Evolutionary conservation across 2,888 invertebrate species (phyloP), one percentile per base, ranked within the genome.

Genomic region (Rotaria socialis): DNA sequence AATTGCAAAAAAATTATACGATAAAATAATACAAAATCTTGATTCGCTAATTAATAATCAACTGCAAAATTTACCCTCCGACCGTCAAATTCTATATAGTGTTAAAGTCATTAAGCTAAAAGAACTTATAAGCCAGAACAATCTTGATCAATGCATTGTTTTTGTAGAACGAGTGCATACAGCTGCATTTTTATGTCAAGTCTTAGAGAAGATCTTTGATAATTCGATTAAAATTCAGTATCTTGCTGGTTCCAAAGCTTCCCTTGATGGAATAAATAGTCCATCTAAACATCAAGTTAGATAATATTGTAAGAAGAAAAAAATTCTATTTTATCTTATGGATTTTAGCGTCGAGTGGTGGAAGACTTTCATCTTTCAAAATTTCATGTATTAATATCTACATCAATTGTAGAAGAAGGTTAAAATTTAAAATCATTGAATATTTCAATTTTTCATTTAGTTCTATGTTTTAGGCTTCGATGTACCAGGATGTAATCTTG

Each of bases 341-440:
- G 4, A 11, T 67, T 85, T 85, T 55, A 86, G 86, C 56, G 85
- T 55, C 35, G 85, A 75, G 35, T 60, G 8, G 24, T 86, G n/a
- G 35, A 35, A 85, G 55, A 60, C 35, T 86, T 86, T 75, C 85
- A 85, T 14, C n/a, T 14, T 7, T 35, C 50, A n/a, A 2, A 80
- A 22, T 60, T 85, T 19, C 52, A 75, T 85, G 16, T 86, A 35
- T 52, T 86, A 22, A 55, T 86, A 27, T 74, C 86, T 10, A 86
- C 86, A 6, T 55, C 74, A 35, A 58, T 86, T 35, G 19, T 86
- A 2, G 86, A 86, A 75, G 86, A 86, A 41, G 86, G 86, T 84
- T 43, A 22, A 3, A 80, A 47, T 11, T 80, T 14, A 8, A 35
- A 14, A 50, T 50, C 14, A 50, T 50, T 50, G 10, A 11, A 50